Conservation (phyloP, 2,888 invertebrate genomes). For the Archips crataeganus region DNA sequence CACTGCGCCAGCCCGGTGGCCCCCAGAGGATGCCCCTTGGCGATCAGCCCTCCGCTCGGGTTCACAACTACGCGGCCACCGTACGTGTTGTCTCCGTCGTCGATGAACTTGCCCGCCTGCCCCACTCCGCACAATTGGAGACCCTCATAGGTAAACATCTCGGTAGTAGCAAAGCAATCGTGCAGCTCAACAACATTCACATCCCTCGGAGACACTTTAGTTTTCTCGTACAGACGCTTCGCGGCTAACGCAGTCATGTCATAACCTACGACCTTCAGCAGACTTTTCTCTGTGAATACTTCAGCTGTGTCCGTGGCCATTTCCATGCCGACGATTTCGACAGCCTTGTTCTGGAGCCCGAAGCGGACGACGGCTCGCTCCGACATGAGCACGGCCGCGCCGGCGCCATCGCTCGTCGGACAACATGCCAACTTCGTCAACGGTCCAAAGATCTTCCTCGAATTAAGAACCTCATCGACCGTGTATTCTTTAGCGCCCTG, state of each 20-base stretch:
- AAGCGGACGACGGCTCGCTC: slow-evolving; percentile 95
- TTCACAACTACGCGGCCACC: slow-evolving; percentile 98
- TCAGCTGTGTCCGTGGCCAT: slow-evolving; percentile 97
- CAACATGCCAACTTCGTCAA: slow-evolving; percentile 99
- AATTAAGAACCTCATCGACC: slow-evolving; percentile 94
- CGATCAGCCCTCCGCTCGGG: slow-evolving; percentile 99
- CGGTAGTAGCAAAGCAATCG: slow-evolving; percentile 99
- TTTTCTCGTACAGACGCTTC: slow-evolving; percentile 90
- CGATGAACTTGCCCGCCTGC: slow-evolving; percentile 96
- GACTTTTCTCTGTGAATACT: slow-evolving; percentile 92
- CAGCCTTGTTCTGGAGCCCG: slow-evolving; percentile 92
- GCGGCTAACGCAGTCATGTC: slow-evolving; percentile 97
- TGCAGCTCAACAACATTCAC: slow-evolving; percentile 98
- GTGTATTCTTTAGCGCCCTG: slow-evolving; percentile 97
- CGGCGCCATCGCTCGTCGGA: slow-evolving; percentile 99
- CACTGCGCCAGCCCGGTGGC: slow-evolving; percentile 98
- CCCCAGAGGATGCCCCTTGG: slow-evolving; percentile 99
- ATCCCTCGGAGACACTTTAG: slow-evolving; percentile 91
- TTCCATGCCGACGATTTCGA: slow-evolving; percentile 98
- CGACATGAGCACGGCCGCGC: slow-evolving; percentile 95
- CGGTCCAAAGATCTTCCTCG: slow-evolving; percentile 95
- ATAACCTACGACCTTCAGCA: slow-evolving; percentile 93
- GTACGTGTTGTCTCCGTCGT: slow-evolving; percentile 98
- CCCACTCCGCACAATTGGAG: slow-evolving; percentile 96
- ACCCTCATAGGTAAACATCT: slow-evolving; percentile 98